Evolutionary conservation across 2,888 invertebrate genomes (phyloP).

Genomic region (Ophion ventricosus): DNA sequence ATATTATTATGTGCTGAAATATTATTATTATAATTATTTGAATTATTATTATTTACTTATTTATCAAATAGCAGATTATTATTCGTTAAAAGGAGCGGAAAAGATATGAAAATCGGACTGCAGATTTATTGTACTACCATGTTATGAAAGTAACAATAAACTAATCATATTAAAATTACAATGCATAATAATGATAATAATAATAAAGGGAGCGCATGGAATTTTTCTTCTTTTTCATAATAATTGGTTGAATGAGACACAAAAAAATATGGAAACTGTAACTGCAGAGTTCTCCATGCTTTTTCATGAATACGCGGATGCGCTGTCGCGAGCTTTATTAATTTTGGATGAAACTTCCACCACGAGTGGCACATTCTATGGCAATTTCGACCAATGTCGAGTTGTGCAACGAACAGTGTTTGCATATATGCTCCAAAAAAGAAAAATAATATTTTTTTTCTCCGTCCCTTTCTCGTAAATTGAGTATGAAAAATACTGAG

Average conservation of each 20-base stretch:
- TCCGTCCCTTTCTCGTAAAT: constrained; percentile 25
- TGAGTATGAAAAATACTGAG: background rate
- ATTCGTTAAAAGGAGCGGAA: background rate
- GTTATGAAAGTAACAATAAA: background rate
- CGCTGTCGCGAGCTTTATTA: constrained; percentile 42
- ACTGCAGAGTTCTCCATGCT: constrained; percentile 10
- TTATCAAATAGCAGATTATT: background rate
- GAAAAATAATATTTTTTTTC: constrained; percentile 22
- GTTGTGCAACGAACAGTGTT: background rate
- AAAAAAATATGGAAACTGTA: constrained; percentile 32
- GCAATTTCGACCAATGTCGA: constrained; percentile 21
- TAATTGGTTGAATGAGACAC: constrained; percentile 30
- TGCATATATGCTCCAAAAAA: constrained; percentile 22
- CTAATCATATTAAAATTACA: background rate
- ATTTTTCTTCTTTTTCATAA: constrained; percentile 25
- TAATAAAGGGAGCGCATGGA: background rate
- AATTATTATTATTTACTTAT: background rate
- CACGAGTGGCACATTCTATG: constrained; percentile 29
- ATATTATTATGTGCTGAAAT: too few relatives aligned
- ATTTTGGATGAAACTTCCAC: constrained; percentile 43
- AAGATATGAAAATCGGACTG: background rate
- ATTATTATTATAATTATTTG: too few relatives aligned
- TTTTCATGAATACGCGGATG: constrained; percentile 26
- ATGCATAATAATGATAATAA: background rate
- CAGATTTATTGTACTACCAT: background rate